Percentiles rank a stretch among this genome's conserved stretches.
Conservation (phyloP, 2,797 vertebrate species). For the Danio tinwini region DNA sequence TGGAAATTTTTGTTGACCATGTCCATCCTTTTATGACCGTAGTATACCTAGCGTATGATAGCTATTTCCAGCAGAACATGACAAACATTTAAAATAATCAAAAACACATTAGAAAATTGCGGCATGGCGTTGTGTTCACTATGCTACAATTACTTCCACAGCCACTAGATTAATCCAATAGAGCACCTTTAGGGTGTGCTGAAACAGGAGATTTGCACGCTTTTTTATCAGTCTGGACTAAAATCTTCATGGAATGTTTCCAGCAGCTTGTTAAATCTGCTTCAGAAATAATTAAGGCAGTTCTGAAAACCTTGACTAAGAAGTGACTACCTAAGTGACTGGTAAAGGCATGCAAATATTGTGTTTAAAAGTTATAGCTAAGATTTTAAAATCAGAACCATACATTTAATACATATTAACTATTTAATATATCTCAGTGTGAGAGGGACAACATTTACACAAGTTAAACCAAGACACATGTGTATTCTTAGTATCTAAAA, state of each 20-base stretch:
- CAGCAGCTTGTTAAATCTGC: no score
- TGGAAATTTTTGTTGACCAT: conserved; percentile 18
- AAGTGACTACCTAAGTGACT: no score
- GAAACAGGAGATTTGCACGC: no score
- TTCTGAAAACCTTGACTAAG: no score
- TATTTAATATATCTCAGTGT: background rate
- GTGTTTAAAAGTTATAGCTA: background rate
- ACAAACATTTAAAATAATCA: background rate
- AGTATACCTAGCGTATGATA: conserved; percentile 43
- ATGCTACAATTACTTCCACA: no score
- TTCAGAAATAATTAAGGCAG: no score
- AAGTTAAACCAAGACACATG: no score
- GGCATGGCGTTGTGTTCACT: no score
- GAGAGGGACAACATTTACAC: background rate
- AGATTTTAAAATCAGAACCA: background rate
- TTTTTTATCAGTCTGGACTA: no score
- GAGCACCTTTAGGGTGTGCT: no score
- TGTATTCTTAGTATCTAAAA: background rate
- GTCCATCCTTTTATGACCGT: conserved; percentile 45
- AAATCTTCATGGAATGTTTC: no score
- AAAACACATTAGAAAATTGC: background rate
- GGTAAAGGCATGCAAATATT: background rate
- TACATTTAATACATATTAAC: background rate
- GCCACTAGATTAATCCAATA: no score
- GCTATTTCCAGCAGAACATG: conserved; percentile 48